These are phyloP conservation scores for Autographa pulchrina DNA, from an alignment of 2,888 invertebrate genomes.

Conservation along the genomic window DNA sequence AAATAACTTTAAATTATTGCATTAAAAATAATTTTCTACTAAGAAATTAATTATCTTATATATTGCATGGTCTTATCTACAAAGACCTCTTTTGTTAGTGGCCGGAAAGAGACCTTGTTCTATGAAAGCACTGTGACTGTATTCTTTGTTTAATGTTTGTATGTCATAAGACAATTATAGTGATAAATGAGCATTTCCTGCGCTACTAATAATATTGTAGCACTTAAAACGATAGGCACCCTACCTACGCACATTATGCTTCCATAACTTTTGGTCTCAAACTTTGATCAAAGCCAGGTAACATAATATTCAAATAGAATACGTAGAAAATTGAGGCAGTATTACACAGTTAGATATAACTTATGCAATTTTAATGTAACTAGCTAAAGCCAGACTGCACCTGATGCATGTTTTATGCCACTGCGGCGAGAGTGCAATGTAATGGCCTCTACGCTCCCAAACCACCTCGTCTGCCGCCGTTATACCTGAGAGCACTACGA, in stretches of 20 bases:
- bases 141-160: not conserved
- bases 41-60: not conserved
- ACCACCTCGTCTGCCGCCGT: slow-evolving; percentile 20
- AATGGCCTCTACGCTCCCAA: slow-evolving; percentile 24
- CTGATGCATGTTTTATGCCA: slow-evolving; percentile 62
- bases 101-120: not conserved
- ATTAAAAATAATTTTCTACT: not conserved
- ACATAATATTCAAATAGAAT: slow-evolving; percentile 4
- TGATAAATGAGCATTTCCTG: not conserved
- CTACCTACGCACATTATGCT: not conserved
- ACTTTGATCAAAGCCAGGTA: not conserved
- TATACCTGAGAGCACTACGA: slow-evolving; percentile 15
- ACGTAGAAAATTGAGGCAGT: slow-evolving; percentile 15
- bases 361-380: slow-evolving; percentile 50
- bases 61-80: not conserved
- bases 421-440: slow-evolving; percentile 33
- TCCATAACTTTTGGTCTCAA: not conserved
- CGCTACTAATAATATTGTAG: not conserved
- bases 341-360: slow-evolving; percentile 19
- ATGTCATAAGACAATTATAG: too few species aligned
- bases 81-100: not conserved
- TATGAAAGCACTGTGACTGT: not conserved
- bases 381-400: slow-evolving; percentile 44
- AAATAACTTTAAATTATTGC: not conserved
- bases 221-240: not conserved